Conservation (phyloP, 2,888 invertebrate genomes). For the Eueremaeus valkanovi region DNA sequence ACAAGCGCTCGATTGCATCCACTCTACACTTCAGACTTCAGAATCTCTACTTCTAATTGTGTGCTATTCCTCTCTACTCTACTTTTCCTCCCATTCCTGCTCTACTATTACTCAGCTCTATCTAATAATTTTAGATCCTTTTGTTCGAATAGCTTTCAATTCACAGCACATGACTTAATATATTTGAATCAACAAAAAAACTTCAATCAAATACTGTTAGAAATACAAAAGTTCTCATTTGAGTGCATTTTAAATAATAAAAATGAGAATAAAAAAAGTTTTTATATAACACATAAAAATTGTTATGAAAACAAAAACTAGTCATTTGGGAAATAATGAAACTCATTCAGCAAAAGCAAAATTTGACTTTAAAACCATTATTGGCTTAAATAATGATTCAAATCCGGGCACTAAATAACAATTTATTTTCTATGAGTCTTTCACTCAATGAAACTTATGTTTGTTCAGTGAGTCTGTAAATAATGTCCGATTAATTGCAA, state of each 20-base stretch:
- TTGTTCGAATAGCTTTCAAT: not conserved
- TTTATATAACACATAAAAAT: not conserved
- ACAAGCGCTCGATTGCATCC: not conserved
- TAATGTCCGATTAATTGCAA: not conserved
- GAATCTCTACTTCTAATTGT: no score
- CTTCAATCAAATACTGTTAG: constrained; percentile 5
- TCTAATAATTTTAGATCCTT: not conserved
- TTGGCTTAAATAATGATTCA: not conserved
- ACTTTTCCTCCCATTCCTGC: no score
- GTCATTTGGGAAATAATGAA: constrained; percentile 5
- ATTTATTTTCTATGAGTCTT: not conserved
- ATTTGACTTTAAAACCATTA: not conserved
- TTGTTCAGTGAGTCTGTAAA: not conserved
- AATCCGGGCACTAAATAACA: not conserved
- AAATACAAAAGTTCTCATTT: not conserved
- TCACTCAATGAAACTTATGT: no score
- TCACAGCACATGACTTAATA: constrained; percentile 6
- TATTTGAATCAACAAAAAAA: constrained; percentile 21
- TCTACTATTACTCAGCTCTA: no score
- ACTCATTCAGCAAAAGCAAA: not conserved
- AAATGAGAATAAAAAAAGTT: not conserved
- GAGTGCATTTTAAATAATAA: constrained; percentile 10
- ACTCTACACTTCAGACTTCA: no score
- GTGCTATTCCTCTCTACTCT: no score
- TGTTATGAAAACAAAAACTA: constrained; percentile 9